Evolutionary conservation across 2,888 invertebrate species (phyloP), one percentile per base, ranked within the genome.

Genomic region (Stratiomys singularior): DNA sequence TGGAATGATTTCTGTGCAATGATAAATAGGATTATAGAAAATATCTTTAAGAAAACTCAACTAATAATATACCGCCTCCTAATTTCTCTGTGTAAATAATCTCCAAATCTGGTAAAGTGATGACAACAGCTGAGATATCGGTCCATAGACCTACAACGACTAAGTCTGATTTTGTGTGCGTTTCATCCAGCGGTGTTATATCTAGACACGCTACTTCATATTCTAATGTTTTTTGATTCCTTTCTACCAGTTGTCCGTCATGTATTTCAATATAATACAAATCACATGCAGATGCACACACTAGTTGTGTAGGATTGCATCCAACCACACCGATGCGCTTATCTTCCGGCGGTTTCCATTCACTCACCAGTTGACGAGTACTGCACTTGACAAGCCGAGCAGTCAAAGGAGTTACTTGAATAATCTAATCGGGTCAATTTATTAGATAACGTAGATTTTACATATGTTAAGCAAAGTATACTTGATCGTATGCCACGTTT

Each of bases 171-270:
- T 90, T 90, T 0, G 86, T 89, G 3, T 89, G 89, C 0, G 90
- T 90, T 60, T 90, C 90, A 69, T 90, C 90, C 21, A 94, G 85
- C 1, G 97, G 95, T 1, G 96, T 96, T 69, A 99, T 91, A 88
- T 99, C 98, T 76, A 99, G 87, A 86, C 99, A 99, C 4, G 99
- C 98, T 60, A 99, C 95, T 88, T 99, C 99, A 83, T 97, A 94
- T 28, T 96, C 95, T 88, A 98, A 90, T 28, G 92, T 92, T 56
- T 92, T 92, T 81, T 91, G 90, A 1, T 92, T 91, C 83, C 91
- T 91, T 81, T 91, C 88, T 37, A 90, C 89, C 81, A 92, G 88
- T 83, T 91, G 89, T 58, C 91, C 91, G 60, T 90, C 89, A 79
- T 89, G 89, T 77, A 96, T 91, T 88, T 93, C 91, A 79, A 96